Evolutionary conservation across 2,888 invertebrate genomes (phyloP).

Genomic region (Salticus scenicus): DNA sequence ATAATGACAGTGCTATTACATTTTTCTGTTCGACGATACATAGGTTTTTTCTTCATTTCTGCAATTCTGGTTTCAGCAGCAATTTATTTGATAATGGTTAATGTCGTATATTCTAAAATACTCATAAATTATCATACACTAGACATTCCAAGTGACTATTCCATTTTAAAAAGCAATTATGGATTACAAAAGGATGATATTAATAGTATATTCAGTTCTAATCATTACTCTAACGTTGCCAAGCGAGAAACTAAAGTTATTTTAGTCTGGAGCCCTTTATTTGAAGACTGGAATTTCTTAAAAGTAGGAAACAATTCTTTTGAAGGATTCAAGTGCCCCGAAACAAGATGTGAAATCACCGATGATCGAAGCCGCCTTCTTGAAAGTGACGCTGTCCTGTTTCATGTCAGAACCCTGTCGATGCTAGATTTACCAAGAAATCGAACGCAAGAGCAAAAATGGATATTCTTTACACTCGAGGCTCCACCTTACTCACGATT

Average conservation of each 20-base stretch:
- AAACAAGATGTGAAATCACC: slow-evolving; percentile 68
- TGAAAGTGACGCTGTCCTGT: slow-evolving; percentile 70
- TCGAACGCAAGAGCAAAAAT: slow-evolving; percentile 60
- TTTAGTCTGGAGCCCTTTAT: slow-evolving; percentile 48
- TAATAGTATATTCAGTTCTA: not conserved
- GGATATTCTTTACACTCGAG: slow-evolving; percentile 71
- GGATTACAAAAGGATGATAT: not conserved
- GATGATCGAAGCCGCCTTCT: slow-evolving; percentile 56
- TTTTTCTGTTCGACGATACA: not conserved
- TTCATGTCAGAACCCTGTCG: slow-evolving; percentile 70
- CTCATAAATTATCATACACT: not conserved
- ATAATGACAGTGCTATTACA: not conserved
- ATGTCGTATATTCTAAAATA: not conserved
- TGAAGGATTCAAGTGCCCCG: slow-evolving; percentile 17
- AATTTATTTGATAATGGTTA: slow-evolving; percentile 39
- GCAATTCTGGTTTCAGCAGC: not conserved
- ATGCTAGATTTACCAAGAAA: slow-evolving; percentile 53
- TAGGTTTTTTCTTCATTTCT: not conserved
- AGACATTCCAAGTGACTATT: not conserved
- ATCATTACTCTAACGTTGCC: not conserved
- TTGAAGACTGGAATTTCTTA: slow-evolving; percentile 25
- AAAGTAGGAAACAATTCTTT: slow-evolving; percentile 24
- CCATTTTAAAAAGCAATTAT: not conserved
- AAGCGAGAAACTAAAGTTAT: slow-evolving; percentile 13
- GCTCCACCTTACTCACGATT: slow-evolving; percentile 68